Evolutionary conservation across 2,888 invertebrate species (phyloP).

Genomic region (Argynnis bischoffii): DNA sequence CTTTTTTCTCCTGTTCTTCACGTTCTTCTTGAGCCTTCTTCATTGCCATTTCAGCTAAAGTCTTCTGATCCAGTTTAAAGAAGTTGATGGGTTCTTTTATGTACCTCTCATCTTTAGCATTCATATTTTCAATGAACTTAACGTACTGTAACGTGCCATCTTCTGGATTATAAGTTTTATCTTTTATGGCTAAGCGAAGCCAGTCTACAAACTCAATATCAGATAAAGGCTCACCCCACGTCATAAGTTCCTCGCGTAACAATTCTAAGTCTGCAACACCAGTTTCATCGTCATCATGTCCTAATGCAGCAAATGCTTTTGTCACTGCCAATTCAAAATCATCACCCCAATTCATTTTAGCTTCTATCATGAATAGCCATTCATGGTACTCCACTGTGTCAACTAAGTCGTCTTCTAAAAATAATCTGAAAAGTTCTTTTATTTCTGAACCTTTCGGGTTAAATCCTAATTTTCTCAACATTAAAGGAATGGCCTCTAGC

Average conservation of each 20-base stretch:
- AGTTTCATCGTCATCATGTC: slow-evolving; percentile 66
- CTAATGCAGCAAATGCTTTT: slow-evolving; percentile 64
- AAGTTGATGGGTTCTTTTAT: slow-evolving; percentile 70
- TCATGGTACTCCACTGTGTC: slow-evolving; percentile 72
- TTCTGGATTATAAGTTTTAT: slow-evolving; percentile 61
- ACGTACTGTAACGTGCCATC: slow-evolving; percentile 59
- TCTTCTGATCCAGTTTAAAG: slow-evolving; percentile 75
- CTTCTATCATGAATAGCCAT: slow-evolving; percentile 73
- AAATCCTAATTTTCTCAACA: slow-evolving; percentile 71
- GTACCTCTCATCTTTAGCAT: slow-evolving; percentile 62
- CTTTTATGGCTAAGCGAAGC: slow-evolving; percentile 60
- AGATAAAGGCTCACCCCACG: slow-evolving; percentile 68
- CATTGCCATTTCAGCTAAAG: slow-evolving; percentile 68
- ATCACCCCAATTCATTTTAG: slow-evolving; percentile 70
- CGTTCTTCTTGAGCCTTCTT: slow-evolving; percentile 67
- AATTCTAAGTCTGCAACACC: slow-evolving; percentile 60
- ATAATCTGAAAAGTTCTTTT: slow-evolving; percentile 53
- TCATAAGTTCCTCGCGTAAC: slow-evolving; percentile 60
- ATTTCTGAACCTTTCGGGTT: slow-evolving; percentile 70
- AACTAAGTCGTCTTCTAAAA: slow-evolving; percentile 71
- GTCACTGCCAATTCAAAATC: slow-evolving; percentile 65
- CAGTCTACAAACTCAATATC: slow-evolving; percentile 70
- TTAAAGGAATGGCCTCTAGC: slow-evolving; percentile 56
- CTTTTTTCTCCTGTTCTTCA: slow-evolving; percentile 61
- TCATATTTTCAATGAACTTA: slow-evolving; percentile 74